A percentile compares a stretch with the other conserved stretches of the same genome.
Evolutionary conservation across 2,113 vertebrate genomes (phyloP).

Genomic region (Oryzias curvinotus): DNA sequence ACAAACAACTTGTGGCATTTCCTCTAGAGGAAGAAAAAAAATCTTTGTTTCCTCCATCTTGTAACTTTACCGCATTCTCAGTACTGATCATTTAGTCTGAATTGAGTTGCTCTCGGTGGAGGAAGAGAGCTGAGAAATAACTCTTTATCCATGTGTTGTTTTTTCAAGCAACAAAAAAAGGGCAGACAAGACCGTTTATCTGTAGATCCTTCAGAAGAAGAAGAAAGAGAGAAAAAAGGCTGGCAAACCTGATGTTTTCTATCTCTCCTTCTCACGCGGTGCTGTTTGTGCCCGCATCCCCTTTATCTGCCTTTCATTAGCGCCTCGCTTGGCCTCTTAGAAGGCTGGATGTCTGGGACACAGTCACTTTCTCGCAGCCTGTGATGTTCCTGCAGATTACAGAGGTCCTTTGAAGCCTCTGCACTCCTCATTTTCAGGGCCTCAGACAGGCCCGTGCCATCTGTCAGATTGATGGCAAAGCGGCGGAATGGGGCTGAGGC

Average conservation of each 20-base stretch:
- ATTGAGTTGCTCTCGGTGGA: slow-evolving; percentile 55
- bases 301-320: slow-evolving; percentile 99
- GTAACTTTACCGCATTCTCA: slow-evolving; percentile 59
- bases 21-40: slow-evolving; percentile 27
- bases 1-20: slow-evolving; percentile 55
- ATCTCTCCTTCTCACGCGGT: slow-evolving; percentile 67
- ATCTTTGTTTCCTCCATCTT: slow-evolving; percentile 42
- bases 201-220: slow-evolving; percentile 60
- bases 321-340: slow-evolving; percentile 89
- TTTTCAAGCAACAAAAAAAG: slow-evolving; percentile 58
- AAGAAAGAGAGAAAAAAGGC: slow-evolving; percentile 54
- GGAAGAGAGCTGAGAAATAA: slow-evolving; percentile 60
- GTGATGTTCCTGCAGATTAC: slow-evolving; percentile 99
- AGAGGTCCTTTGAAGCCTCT: slow-evolving; percentile 96
- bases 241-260: slow-evolving; percentile 71
- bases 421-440: slow-evolving; percentile 87
- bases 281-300: slow-evolving; percentile 87
- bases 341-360: slow-evolving; percentile 89
- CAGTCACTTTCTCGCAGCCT: slow-evolving; percentile 95
- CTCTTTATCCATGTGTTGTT: slow-evolving; percentile 58
- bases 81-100: slow-evolving; percentile 53
- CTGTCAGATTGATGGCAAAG: slow-evolving; percentile 92
- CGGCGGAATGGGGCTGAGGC: slow-evolving; percentile 91
- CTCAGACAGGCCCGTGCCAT: slow-evolving; percentile 93
- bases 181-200: slow-evolving; percentile 64